phyloP scores from a whole-genome alignment of 1,140 invertebrate species.

The Orius insidiosus region DNA sequence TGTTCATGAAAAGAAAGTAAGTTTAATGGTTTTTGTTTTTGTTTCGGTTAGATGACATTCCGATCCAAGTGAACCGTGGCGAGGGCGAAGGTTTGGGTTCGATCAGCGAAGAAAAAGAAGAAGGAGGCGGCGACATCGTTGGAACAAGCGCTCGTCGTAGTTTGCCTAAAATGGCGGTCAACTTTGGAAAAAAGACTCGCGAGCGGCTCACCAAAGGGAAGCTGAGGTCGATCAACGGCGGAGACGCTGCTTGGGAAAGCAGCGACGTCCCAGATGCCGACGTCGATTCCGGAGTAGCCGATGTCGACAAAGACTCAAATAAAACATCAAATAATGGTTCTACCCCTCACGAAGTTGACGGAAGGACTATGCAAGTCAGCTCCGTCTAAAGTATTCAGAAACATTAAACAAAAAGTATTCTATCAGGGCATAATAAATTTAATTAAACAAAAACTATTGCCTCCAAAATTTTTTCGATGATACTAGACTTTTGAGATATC shows the following conservation, averaged over 20 bases:
- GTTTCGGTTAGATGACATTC: constrained; percentile 26
- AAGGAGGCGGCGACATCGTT: constrained; percentile 12
- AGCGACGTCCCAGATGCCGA: not conserved
- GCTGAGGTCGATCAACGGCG: not conserved
- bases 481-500: too few relatives aligned
- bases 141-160: constrained; percentile 16
- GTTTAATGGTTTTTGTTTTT: constrained; percentile 1
- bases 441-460: too few relatives aligned
- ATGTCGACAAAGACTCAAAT: not conserved
- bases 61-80: constrained; percentile 23
- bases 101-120: constrained; percentile 27
- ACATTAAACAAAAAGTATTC: too few relatives aligned
- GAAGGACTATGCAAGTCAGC: constrained; percentile 14
- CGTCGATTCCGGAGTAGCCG: not conserved
- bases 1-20: too few relatives aligned
- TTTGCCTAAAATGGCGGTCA: constrained; percentile 23
- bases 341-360: not conserved
- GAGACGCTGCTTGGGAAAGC: not conserved
- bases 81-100: constrained; percentile 22
- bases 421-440: too few relatives aligned
- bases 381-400: constrained; percentile 6
- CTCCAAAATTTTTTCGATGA: too few relatives aligned
- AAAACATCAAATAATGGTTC: constrained; percentile 8
- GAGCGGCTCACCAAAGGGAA: constrained; percentile 18
- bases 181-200: constrained; percentile 23